phyloP scores from a whole-genome alignment of 2,113 vertebrate genomes.

The Nerophis ophidion region DNA sequence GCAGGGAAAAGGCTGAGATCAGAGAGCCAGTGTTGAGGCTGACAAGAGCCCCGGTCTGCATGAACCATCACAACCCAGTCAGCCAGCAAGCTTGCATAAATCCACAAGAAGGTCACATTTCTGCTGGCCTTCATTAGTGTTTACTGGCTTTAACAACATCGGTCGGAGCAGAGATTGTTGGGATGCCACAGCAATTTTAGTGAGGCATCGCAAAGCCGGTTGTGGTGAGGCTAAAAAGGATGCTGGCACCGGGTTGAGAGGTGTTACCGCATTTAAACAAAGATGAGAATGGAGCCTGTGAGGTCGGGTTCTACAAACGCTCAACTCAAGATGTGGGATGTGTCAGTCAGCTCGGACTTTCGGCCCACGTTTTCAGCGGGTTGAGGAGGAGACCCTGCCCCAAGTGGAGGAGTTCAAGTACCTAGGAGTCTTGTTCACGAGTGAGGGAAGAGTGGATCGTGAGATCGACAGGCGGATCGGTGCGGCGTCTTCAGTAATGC shows the following conservation, averaged over 20 bases:
- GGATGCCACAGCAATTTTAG: conserved; percentile 38
- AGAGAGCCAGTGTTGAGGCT: conserved; percentile 78
- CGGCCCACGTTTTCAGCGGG: conserved; percentile 46
- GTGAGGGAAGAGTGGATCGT: too few species aligned
- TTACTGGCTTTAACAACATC: conserved; percentile 68
- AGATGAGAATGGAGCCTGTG: conserved; percentile 55
- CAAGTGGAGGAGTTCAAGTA: too few species aligned
- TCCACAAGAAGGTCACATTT: conserved; percentile 66
- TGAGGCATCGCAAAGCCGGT: conserved; percentile 47
- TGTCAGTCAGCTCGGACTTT: conserved; percentile 35
- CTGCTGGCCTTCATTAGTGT: conserved; percentile 67
- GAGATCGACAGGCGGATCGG: too few species aligned
- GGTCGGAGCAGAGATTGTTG: conserved; percentile 61
- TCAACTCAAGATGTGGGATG: conserved; percentile 52
- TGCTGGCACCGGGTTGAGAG: conserved; percentile 47
- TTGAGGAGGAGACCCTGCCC: too few species aligned
- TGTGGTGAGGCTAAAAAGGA: conserved; percentile 50
- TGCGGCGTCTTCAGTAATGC: too few species aligned
- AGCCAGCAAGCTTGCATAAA: conserved; percentile 42
- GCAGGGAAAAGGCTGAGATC: conserved; percentile 57
- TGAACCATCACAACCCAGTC: conserved; percentile 44
- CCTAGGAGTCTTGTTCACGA: too few species aligned
- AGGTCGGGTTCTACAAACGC: conserved; percentile 67
- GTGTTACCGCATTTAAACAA: conserved; percentile 58
- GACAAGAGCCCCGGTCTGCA: conserved; percentile 72